Percentiles rank a stretch among this genome's conserved stretches.
phyloP scores from a whole-genome alignment of 53 echinoderm and acorn worm species.

The Echinometra lucunter region DNA sequence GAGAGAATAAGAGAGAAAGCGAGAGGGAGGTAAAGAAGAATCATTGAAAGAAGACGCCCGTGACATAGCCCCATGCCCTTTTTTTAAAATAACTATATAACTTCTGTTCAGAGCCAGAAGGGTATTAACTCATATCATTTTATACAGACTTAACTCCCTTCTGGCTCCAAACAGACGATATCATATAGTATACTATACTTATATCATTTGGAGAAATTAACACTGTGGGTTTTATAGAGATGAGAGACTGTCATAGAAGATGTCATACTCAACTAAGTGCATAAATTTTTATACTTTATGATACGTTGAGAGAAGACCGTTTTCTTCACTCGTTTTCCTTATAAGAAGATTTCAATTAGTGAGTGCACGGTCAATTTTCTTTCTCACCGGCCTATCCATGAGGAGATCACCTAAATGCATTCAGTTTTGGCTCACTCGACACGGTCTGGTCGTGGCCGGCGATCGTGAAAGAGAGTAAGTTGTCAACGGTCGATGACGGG shows the following conservation, averaged over 20 bases:
- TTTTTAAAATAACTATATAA: no score
- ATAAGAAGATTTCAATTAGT: slow-evolving; percentile 5
- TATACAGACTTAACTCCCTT: no score
- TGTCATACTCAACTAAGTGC: not conserved
- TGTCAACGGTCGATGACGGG: not conserved
- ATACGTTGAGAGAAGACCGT: not conserved
- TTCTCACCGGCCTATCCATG: not conserved
- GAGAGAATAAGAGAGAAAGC: no score
- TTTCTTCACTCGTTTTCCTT: not conserved
- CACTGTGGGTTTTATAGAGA: no score
- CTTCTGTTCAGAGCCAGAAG: no score
- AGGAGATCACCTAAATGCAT: not conserved
- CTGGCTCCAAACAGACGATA: no score
- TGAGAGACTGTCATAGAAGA: not conserved
- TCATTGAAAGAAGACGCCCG: no score
- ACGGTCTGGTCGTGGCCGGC: not conserved
- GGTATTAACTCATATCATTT: no score
- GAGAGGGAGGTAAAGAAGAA: no score
- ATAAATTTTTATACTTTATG: not conserved
- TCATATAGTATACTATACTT: no score
- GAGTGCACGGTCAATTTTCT: slow-evolving; percentile 26
- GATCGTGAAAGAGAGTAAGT: not conserved
- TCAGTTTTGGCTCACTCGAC: not conserved
- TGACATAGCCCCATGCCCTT: no score
- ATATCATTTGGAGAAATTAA: no score